Base-by-base conservation (phyloP, 64 coral and sea anemone genomes). In the Dendrophyllia cribrosa region DNA sequence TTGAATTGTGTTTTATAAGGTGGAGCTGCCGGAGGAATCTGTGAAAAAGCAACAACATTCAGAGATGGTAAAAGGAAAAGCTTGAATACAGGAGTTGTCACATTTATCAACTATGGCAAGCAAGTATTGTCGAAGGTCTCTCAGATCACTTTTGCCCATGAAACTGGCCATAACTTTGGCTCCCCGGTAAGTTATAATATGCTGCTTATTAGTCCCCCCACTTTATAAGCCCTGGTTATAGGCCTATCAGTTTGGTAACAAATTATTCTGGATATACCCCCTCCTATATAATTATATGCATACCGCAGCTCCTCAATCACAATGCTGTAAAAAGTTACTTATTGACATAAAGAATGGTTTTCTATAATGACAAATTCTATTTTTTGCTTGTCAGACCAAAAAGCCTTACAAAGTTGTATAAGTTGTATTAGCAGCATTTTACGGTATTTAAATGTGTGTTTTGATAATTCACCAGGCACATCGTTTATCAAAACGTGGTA, bases 111-210 rank as follows among this genome's bases (percentile, higher is more conserved):
- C 51, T 99, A 99, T 70, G 87, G 82, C 51, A 99, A 99, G 72
- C 16, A 85, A 66, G 91, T 99, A 7, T 83, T 84, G 9, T 85
- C 87, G 69, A 96, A 89, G 66, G 97, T 99, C 3, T 96, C 97
- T 49, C 91, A 99, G 72, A 93, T 99, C 83, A 99, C 97, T 11
- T 99, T 99, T 88, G 97, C 97, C 24, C 97, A 99, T 78, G 97
- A 99, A 86, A 70, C 83, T 34, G 97, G 97, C 11, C 97, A 99
- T 50, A 99, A 99, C 59, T 99, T 94, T 91, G 97, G 97, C 6
- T 96, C 97, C 25, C 93, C 93, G 52, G 96, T 98, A 93, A 90
- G 96, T 71, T 46, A 7, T n/a, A 72, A n/a, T 5, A 43, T 15
- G 10, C 46, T 34, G 15, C 34, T 81, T 43, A 21, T 34, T 24